Conservation (phyloP, 2,113 vertebrate genomes). For the Mormoops blainvillei region DNA sequence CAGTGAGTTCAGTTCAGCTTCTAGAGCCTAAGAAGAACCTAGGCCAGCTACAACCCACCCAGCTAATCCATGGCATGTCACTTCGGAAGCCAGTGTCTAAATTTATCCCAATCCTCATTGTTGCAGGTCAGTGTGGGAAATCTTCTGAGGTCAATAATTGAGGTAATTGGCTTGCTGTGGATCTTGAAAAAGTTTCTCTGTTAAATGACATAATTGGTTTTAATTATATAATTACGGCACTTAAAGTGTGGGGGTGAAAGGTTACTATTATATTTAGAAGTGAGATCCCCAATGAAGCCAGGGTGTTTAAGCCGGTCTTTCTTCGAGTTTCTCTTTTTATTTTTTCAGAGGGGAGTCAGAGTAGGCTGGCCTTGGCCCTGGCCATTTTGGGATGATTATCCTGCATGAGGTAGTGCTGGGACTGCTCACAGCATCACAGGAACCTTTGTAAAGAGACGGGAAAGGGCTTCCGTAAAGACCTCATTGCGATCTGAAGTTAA, state of each 20-base stretch:
- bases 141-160: slow-evolving; percentile 91
- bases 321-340: slow-evolving; percentile 62
- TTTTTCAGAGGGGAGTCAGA: slow-evolving; percentile 73
- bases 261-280: slow-evolving; percentile 89
- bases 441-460: slow-evolving; percentile 82
- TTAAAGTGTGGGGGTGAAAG: slow-evolving; percentile 91
- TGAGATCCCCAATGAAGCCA: slow-evolving; percentile 69
- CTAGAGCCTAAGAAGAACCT: neutral
- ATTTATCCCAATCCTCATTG: slow-evolving; percentile 91
- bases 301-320: slow-evolving; percentile 74
- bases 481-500: slow-evolving; percentile 84
- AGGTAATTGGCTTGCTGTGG: slow-evolving; percentile 89
- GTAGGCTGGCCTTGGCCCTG: slow-evolving; percentile 85
- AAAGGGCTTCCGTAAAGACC: slow-evolving; percentile 84
- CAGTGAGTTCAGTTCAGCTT: neutral
- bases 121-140: slow-evolving; percentile 89
- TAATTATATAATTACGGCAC: slow-evolving; percentile 96
- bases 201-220: slow-evolving; percentile 97
- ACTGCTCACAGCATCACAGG: slow-evolving; percentile 78
- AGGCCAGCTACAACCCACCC: neutral
- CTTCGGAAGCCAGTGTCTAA: slow-evolving; percentile 77
- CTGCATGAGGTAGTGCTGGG: slow-evolving; percentile 72
- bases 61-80: slow-evolving; percentile 15
- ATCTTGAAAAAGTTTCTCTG: slow-evolving; percentile 84
- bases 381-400: slow-evolving; percentile 80